Evolutionary conservation across 2,797 vertebrate genomes (phyloP).

Genomic region (Microcaecilia unicolor): DNA sequence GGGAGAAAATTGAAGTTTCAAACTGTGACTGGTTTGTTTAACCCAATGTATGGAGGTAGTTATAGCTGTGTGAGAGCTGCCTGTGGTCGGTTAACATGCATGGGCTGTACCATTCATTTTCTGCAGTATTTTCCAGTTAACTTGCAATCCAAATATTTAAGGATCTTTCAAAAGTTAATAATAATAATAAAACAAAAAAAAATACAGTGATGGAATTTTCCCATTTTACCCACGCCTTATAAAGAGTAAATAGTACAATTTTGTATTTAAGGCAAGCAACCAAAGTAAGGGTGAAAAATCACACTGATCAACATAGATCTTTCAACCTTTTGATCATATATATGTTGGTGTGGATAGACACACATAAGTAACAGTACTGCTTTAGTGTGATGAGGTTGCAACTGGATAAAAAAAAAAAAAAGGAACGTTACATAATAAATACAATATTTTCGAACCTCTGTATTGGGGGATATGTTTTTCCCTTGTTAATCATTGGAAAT

Average conservation of each 20-base stretch:
- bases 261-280: no score
- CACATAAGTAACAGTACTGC: conserved; percentile 1
- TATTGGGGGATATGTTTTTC: no score
- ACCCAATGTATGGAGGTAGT: no score
- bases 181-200: conserved; percentile 10
- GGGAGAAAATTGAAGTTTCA: no score
- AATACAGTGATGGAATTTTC: conserved; percentile 8
- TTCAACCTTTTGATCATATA: no score
- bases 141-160: conserved; percentile 28
- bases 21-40: no score
- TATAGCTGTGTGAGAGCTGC: conserved; percentile 6
- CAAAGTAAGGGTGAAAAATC: no score
- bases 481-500: background rate
- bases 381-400: conserved; percentile 12
- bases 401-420: background rate
- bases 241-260: no score
- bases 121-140: conserved; percentile 47
- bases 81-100: conserved; percentile 12
- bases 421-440: conserved; percentile 11
- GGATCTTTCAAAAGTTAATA: conserved; percentile 28
- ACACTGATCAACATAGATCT: no score
- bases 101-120: conserved; percentile 12
- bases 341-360: no score
- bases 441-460: no score
- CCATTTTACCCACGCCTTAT: no score